These are phyloP conservation scores for Trichogramma evanescens DNA, from an alignment of 2,888 invertebrate species.

Conservation along the genomic window DNA sequence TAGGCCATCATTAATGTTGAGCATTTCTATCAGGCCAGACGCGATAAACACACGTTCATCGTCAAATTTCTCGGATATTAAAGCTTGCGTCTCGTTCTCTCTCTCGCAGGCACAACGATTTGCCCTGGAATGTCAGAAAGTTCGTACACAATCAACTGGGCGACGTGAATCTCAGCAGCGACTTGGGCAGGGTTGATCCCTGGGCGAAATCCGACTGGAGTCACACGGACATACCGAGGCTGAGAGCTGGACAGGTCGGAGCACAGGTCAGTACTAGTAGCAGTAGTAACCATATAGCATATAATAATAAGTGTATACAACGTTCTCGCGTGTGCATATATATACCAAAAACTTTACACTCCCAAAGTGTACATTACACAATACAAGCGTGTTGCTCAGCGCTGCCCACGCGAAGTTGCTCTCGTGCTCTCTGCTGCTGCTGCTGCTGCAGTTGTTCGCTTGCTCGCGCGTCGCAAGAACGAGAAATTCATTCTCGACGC, in stretches of 20 bases:
- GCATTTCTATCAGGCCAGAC: constrained; percentile 1
- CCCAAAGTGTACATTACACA: too few relatives aligned
- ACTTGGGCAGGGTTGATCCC: constrained; percentile 61
- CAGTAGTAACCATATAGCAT: too few relatives aligned
- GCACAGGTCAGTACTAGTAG: constrained; percentile 59
- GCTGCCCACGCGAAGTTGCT: too few relatives aligned
- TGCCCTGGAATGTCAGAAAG: constrained; percentile 85
- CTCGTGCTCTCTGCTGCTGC: too few relatives aligned
- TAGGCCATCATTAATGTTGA: too few relatives aligned
- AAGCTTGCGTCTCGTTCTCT: background rate
- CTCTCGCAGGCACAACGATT: constrained; percentile 64
- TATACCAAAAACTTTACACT: too few relatives aligned
- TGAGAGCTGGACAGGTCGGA: constrained; percentile 75
- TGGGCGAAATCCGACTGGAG: constrained; percentile 85
- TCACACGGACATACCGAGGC: constrained; percentile 84
- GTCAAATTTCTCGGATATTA: background rate
- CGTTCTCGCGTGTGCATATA: too few relatives aligned
- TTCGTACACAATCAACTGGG: constrained; percentile 68
- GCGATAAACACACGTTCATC: background rate
- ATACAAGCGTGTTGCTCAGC: too few relatives aligned
- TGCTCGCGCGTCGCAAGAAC: too few relatives aligned
- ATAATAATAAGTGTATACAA: too few relatives aligned
- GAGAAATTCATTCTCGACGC: too few relatives aligned
- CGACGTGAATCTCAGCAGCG: constrained; percentile 45
- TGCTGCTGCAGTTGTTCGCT: too few relatives aligned